phyloP scores from a whole-genome alignment of 1,140 invertebrate genomes.

The Aleiodes sp. region DNA sequence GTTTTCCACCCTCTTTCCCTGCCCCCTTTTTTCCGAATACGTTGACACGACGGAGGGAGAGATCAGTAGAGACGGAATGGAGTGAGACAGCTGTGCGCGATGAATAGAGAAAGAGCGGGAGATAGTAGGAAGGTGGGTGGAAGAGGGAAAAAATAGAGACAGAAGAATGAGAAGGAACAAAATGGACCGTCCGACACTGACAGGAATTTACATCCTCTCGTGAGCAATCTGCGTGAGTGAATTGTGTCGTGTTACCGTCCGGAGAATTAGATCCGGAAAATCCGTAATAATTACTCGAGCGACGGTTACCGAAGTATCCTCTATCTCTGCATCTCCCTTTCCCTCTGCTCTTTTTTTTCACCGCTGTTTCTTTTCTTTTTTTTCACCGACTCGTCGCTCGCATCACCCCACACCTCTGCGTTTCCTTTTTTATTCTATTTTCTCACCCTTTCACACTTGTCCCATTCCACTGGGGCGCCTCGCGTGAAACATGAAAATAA shows the following conservation, averaged over 20 bases:
- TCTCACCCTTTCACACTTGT: slow-evolving; percentile 25
- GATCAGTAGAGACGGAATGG: neutral
- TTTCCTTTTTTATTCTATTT: slow-evolving; percentile 29
- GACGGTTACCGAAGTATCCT: slow-evolving; percentile 52
- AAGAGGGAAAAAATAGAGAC: slow-evolving; percentile 42
- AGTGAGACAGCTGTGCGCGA: slow-evolving; percentile 11
- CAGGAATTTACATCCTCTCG: slow-evolving; percentile 63
- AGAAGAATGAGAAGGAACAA: slow-evolving; percentile 44
- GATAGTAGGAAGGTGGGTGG: slow-evolving; percentile 20
- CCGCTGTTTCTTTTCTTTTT: slow-evolving; percentile 35
- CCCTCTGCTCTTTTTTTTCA: slow-evolving; percentile 31
- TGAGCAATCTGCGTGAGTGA: slow-evolving; percentile 65
- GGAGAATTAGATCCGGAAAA: slow-evolving; percentile 66
- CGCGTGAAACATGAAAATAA: slow-evolving; percentile 54
- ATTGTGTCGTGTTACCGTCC: slow-evolving; percentile 65
- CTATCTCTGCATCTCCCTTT: slow-evolving; percentile 42
- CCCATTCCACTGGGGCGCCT: slow-evolving; percentile 15
- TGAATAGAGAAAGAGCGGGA: slow-evolving; percentile 26
- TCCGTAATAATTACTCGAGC: slow-evolving; percentile 66
- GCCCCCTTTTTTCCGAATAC: slow-evolving; percentile 45
- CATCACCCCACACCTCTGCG: slow-evolving; percentile 17
- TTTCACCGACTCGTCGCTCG: slow-evolving; percentile 18
- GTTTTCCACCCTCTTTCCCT: neutral
- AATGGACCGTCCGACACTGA: slow-evolving; percentile 61
- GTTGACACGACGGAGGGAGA: slow-evolving; percentile 7